Evolutionary conservation across 1,140 invertebrate species (phyloP), one percentile per base, ranked within the genome.

Genomic region (Homarus americanus): DNA sequence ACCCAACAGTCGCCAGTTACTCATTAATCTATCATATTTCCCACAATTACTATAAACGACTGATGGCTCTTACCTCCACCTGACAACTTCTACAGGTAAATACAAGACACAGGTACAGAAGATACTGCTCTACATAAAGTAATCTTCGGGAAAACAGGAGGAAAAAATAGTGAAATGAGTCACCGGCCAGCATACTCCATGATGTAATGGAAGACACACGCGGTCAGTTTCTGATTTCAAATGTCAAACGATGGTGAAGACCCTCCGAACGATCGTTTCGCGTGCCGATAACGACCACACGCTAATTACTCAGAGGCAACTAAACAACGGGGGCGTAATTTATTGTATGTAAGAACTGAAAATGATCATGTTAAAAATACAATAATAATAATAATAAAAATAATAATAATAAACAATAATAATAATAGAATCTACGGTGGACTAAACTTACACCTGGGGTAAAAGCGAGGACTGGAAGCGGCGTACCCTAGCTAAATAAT

Each of bases 161-260:
- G 12, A 69, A 4, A 69, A 69, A 69, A 69, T 32, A n/a, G 10
- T 17, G 32, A 10, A 49, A 28, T 78, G 20, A n/a, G 49, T 24
- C 32, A 69, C 49, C 53, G 9, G 32, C 79, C 80, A 58, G 80
- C 80, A 83, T 83, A 38, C 58, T 32, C 80, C 53, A 24, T 83
- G 80, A 83, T 83, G 80, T 83, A 83, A 83, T 69, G 3, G 58
- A 34, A 66, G 53, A 83, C 80, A 63, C 79, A 83, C 49, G 80
- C 80, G 80, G 34, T 83, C 80, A 83, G 80, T 83, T 83, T 83
- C 53, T 83, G 34, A 83, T 83, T 83, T 83, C 80, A 83, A 83
- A 83, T 83, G 80, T 83, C 80, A 83, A 40, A 32, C 69, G 34
- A 24, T 38, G 49, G 79, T 24, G 24, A 24, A 4, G 20, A 63